A percentile compares a stretch with the other conserved stretches of the same genome.
Evolutionary conservation across 92 coral and sea anemone species (phyloP).

Genomic region (Micromussa lordhowensis): DNA sequence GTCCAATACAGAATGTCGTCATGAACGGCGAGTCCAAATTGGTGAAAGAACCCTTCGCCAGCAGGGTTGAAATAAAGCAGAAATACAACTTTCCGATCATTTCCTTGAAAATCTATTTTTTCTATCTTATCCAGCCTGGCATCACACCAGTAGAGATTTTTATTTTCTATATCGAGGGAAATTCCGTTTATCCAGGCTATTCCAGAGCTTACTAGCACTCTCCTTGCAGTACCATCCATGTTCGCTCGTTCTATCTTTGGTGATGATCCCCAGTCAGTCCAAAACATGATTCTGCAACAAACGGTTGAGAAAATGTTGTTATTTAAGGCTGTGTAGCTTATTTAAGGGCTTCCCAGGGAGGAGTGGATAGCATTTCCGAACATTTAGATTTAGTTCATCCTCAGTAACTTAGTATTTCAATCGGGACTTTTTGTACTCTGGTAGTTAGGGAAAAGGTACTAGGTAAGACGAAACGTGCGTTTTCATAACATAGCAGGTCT

Average conservation of each 20-base stretch:
- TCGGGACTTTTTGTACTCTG: too few species aligned
- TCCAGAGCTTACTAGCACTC: constrained; percentile 23
- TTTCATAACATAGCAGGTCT: too few species aligned
- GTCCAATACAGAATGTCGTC: constrained; percentile 63
- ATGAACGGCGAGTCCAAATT: constrained; percentile 15
- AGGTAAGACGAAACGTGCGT: too few species aligned
- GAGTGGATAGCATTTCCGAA: too few species aligned
- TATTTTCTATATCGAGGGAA: constrained; percentile 47
- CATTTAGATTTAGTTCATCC: too few species aligned
- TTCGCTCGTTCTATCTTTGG: constrained; percentile 61
- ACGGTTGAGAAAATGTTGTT: neutral
- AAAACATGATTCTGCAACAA: constrained; percentile 60
- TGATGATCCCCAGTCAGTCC: constrained; percentile 71
- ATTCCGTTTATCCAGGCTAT: constrained; percentile 50
- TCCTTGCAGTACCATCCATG: constrained; percentile 68
- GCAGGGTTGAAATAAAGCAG: neutral
- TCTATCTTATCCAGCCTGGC: constrained; percentile 44
- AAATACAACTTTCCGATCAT: constrained; percentile 41
- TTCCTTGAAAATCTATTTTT: constrained; percentile 58
- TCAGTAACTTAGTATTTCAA: too few species aligned
- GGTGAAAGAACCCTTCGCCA: neutral
- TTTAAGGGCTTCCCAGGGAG: neutral
- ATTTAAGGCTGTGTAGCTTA: too few species aligned
- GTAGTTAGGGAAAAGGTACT: too few species aligned
- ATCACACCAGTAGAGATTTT: constrained; percentile 64